Base-by-base conservation (phyloP, 2,888 invertebrate genomes). In the Cheilosia pagana region DNA sequence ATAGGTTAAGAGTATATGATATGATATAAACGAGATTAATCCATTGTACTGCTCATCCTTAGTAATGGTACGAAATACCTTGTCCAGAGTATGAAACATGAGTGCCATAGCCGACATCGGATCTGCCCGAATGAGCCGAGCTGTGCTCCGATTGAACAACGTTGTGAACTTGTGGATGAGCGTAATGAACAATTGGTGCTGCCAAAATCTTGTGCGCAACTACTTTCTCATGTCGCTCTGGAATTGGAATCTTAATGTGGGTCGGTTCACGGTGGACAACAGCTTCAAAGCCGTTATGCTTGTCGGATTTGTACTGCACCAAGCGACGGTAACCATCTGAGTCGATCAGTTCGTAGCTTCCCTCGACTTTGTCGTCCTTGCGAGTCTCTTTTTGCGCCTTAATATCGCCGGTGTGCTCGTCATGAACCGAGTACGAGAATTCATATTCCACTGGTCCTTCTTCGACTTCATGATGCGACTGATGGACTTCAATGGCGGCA, bases 281-380 rank as follows among this genome's bases (percentile, higher is more conserved):
- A 3, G 93, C 93, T 88, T 93, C 93, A 90, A 93, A 93, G 72
- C 93, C 93, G 81, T 89, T 92, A 87, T 92, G 92, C n/a, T 92
- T 90, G 88, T 93, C 93, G 28, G 93, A 92, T 71, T 91, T 91
- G 89, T 93, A 93, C 23, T 93, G 92, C n/a, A 93, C 93, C 43
- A 92, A 90, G 79, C 93, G 92, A 70, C 91, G 91, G 87, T 91
- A 91, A 41, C 93, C 93, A 89, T 93, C 93, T 25, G 93, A 88
- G 83, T 93, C 93, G 86, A 93, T 90, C 3, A 93, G 88, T 70
- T 93, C 92, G 87, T 93, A 93, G 86, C 91, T 90, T 5, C 93
- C 93, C 78, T 92, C 92, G 23, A 93, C 93, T 72, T 89, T 91
- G 88, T 93, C 93, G 68, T 93, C 93, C 87, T 92, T 91, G 81